Conservation (phyloP, 2,888 invertebrate species). For the Dyspetes luteomarginatus region DNA sequence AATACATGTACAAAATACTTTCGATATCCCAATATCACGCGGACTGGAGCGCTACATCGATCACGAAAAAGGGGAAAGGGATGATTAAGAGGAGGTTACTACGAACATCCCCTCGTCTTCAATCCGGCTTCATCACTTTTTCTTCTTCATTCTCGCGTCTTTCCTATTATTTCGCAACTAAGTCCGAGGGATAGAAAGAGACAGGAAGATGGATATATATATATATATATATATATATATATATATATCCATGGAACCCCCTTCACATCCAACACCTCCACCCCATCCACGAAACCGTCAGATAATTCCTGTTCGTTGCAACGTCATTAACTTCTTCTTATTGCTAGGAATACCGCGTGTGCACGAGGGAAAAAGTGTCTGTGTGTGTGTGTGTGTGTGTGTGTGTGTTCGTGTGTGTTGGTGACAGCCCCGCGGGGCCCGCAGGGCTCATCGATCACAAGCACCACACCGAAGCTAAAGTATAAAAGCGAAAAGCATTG, state of each 20-base stretch:
- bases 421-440: conserved; percentile 68
- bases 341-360: conserved; percentile 68
- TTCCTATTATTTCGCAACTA: conserved; percentile 13
- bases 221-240: no score
- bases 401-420: conserved; percentile 34
- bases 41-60: conserved; percentile 38
- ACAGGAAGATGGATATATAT: conserved; percentile 13
- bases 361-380: conserved; percentile 52
- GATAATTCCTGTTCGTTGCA: conserved; percentile 79
- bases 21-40: conserved; percentile 49
- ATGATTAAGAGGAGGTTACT: conserved; percentile 52
- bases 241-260: no score
- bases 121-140: conserved; percentile 28
- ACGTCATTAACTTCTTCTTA: conserved; percentile 80
- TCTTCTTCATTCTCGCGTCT: conserved; percentile 16
- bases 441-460: conserved; percentile 76
- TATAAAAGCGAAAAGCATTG: conserved; percentile 56
- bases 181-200: conserved; percentile 36
- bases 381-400: background rate
- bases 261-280: background rate
- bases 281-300: conserved; percentile 57
- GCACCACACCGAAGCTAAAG: conserved; percentile 61
- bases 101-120: conserved; percentile 53
- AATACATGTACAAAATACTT: conserved; percentile 15
- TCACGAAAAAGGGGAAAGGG: conserved; percentile 45